These are phyloP conservation scores for Meriones unguiculatus DNA, from an alignment of 2,113 vertebrate genomes.

Conservation along the genomic window DNA sequence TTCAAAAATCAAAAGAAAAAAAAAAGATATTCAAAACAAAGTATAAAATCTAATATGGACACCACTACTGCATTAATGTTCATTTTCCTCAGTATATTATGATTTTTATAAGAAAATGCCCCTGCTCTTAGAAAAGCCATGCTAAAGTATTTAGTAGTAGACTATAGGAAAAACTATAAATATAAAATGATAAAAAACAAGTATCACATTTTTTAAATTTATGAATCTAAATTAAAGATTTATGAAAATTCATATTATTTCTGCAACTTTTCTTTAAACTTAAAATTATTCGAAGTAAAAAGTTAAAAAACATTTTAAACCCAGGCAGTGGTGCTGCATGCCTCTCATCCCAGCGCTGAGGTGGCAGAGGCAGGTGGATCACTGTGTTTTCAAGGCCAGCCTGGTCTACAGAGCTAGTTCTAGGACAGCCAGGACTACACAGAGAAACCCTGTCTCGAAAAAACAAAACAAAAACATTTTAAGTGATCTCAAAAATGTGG, in stretches of 20 bases:
- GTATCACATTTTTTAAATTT: background rate
- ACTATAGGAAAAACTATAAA: background rate
- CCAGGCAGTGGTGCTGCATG: background rate
- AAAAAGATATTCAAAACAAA: background rate
- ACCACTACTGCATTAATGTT: background rate
- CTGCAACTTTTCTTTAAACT: slow-evolving; percentile 25
- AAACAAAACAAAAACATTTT: background rate
- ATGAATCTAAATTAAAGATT: slow-evolving; percentile 35
- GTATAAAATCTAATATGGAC: background rate
- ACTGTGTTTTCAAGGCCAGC: background rate
- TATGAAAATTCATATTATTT: background rate
- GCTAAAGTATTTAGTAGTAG: background rate
- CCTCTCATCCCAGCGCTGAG: background rate
- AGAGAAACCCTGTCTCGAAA: background rate
- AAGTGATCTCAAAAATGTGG: background rate
- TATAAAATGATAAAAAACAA: slow-evolving; percentile 38
- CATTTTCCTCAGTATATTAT: slow-evolving; percentile 20
- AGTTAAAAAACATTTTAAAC: background rate
- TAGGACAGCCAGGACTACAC: background rate
- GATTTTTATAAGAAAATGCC: background rate
- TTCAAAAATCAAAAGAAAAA: background rate
- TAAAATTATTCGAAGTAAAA: slow-evolving; percentile 32
- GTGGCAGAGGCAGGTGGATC: background rate
- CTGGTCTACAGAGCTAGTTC: background rate
- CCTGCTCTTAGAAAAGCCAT: background rate